phyloP scores from a whole-genome alignment of 2,113 vertebrate genomes.

The Pandion haliaetus region DNA sequence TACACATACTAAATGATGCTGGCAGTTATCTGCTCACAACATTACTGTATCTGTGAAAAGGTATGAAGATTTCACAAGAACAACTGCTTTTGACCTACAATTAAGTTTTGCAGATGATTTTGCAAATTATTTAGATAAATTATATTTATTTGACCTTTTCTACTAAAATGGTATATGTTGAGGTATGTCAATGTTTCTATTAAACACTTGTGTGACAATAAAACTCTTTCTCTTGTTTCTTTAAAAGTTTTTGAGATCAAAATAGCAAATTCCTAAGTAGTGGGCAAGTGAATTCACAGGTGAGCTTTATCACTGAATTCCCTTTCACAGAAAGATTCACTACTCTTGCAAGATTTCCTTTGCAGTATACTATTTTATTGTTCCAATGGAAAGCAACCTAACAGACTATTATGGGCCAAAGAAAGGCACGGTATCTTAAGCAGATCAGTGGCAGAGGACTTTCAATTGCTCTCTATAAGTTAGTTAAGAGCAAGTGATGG shows the following conservation, averaged over 20 bases:
- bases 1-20: neutral
- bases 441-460: neutral
- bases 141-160: neutral
- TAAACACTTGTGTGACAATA: neutral
- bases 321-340: neutral
- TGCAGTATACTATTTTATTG: neutral
- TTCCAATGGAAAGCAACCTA: neutral
- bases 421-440: neutral
- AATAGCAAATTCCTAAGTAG: neutral
- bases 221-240: neutral
- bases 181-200: neutral
- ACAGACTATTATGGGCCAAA: neutral
- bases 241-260: neutral
- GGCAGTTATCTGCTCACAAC: neutral
- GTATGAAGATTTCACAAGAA: neutral
- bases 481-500: neutral
- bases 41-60: neutral
- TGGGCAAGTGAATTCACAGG: neutral
- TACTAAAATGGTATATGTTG: fast-evolving
- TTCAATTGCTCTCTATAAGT: neutral
- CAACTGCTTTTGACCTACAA: neutral
- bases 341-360: neutral
- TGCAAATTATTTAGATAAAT: neutral
- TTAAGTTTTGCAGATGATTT: neutral
- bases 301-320: neutral